Base-by-base conservation (phyloP, 2,888 invertebrate species). In the Stenodema calcarata region DNA sequence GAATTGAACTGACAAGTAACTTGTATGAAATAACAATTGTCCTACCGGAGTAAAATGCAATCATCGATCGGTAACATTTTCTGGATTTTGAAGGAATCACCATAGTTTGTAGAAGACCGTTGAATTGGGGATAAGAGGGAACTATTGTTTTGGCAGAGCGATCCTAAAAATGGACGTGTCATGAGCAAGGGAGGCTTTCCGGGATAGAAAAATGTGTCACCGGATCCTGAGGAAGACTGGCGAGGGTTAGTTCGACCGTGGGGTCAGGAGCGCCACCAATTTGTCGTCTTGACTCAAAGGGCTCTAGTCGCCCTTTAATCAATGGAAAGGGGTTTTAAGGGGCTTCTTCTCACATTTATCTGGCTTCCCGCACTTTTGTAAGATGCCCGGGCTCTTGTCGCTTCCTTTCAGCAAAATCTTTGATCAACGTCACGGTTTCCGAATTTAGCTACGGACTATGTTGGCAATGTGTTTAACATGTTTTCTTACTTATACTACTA, bases 301-400 rank as follows among this genome's bases (percentile, higher is more conserved):
- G 35, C 73, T 41, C 14, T 4, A 41, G 27, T 23, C 73, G 41
- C 73, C 73, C 73, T 73, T 73, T 73, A 73, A 73, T 73, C 73
- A 73, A 73, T 73, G 73, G 73, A 18, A 30, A 6, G 35, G 41
- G 35, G 73, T 12, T 73, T 73, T 73, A 73, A 73, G 73, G 69
- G 69, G 73, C 73, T 73, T 73, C 73, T 35, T 73, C 73, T 73
- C 73, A 41, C 73, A 73, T 73, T 73, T 73, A 35, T 73, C 41
- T 73, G 73, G 73, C 73, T 73, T 73, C 73, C 73, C 73, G 73
- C 73, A 73, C 73, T 73, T 73, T 35, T 35, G 73, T 35, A 41
- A 73, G 73, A 30, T 16, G 41, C 73, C 18, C 73, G 41, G 16
- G 14, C 73, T 1, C 18, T n/a, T n/a, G 16, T 18, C 11, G 11